Percentiles rank a stretch among this genome's conserved stretches.
These are phyloP conservation scores for Furnarius figulus DNA, from an alignment of 2,113 vertebrate species.

Conservation along the genomic window DNA sequence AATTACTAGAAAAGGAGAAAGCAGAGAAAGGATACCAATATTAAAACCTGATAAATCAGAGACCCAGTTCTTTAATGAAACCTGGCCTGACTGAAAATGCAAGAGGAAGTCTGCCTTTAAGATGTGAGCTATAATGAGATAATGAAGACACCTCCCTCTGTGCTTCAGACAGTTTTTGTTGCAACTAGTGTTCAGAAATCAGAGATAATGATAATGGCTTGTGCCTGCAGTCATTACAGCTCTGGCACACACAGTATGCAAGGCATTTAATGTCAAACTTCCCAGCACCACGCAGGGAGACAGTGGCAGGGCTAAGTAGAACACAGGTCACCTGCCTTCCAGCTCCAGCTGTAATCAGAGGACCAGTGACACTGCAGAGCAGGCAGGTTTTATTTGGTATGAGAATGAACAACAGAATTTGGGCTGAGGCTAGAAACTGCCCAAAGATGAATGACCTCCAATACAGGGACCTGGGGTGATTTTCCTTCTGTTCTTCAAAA, in stretches of 20 bases:
- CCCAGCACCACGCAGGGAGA: background rate
- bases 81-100: background rate
- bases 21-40: background rate
- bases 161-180: background rate
- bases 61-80: background rate
- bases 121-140: background rate
- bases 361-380: accelerated
- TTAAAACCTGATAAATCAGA: background rate
- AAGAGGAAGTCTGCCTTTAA: background rate
- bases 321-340: background rate
- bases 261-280: background rate
- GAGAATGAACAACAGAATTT: background rate
- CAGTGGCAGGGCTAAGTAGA: accelerated
- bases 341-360: accelerated
- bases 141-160: background rate
- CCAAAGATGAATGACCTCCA: background rate
- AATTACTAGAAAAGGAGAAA: background rate
- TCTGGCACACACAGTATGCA: background rate
- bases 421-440: background rate
- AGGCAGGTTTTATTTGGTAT: background rate
- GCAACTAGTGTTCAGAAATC: background rate
- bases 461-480: background rate
- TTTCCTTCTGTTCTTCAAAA: background rate
- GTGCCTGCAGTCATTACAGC: slow-evolving; percentile 5
- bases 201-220: background rate